Evolutionary conservation across 2,888 invertebrate species (phyloP).

Genomic region (Xestia rhomboidea): DNA sequence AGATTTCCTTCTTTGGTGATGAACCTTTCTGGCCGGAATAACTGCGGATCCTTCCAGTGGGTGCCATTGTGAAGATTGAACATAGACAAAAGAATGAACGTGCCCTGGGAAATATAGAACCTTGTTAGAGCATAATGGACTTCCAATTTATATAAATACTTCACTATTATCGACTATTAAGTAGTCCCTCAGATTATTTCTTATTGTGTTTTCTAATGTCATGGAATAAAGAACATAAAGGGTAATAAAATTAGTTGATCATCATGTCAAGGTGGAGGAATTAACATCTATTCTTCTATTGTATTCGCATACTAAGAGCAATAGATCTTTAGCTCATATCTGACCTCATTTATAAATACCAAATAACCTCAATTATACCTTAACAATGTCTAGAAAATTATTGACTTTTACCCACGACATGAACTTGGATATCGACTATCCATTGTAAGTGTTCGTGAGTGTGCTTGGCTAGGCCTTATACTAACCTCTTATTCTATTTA

Average conservation of each 20-base stretch:
- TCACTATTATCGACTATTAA: background rate
- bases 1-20: slow-evolving; percentile 89
- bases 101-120: slow-evolving; percentile 82
- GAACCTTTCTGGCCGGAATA: slow-evolving; percentile 92
- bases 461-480: background rate
- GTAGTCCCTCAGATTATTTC: background rate
- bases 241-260: background rate
- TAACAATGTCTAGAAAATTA: background rate
- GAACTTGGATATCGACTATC: background rate
- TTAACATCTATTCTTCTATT: background rate
- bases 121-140: slow-evolving; percentile 2
- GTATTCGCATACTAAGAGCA: background rate
- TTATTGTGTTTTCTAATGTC: background rate
- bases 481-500: background rate
- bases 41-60: slow-evolving; percentile 91
- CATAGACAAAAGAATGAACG: slow-evolving; percentile 91
- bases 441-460: background rate
- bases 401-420: background rate
- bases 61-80: slow-evolving; percentile 91
- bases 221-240: background rate
- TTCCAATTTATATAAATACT: background rate
- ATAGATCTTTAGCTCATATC: background rate
- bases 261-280: background rate
- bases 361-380: too few relatives aligned
- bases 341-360: too few relatives aligned